Percentiles rank a stretch among this genome's conserved stretches.
Conservation (phyloP, 2,113 vertebrate genomes). For the Clarias batrachus region DNA sequence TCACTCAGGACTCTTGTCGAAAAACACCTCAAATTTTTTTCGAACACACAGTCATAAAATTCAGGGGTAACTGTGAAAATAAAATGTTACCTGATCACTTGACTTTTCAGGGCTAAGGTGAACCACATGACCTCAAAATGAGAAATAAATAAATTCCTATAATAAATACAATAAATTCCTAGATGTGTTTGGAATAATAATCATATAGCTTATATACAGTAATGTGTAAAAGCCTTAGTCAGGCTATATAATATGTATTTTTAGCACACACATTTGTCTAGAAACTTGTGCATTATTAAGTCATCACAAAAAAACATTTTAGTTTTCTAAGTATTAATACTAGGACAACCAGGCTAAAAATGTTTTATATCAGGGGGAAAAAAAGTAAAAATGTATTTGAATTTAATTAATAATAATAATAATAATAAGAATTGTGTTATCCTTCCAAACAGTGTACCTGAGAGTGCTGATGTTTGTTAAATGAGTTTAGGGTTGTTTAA, state of each 20-base stretch:
- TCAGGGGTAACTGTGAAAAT: not conserved
- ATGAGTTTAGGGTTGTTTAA: not conserved
- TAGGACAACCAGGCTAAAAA: too few relatives aligned
- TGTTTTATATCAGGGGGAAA: too few relatives aligned
- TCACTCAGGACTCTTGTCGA: conserved; percentile 66
- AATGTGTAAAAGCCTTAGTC: not conserved
- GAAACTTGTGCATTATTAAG: too few relatives aligned
- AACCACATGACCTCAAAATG: not conserved
- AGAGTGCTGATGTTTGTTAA: not conserved
- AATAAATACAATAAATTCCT: not conserved
- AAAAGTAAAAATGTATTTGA: too few relatives aligned
- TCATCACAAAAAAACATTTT: too few relatives aligned
- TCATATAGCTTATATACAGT: not conserved
- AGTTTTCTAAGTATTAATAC: too few relatives aligned
- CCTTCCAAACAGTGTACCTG: not conserved
- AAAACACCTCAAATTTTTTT: conserved; percentile 28
- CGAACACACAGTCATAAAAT: not conserved
- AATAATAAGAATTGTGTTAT: too few relatives aligned
- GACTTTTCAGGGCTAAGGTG: not conserved
- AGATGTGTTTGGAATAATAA: not conserved
- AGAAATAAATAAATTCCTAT: not conserved
- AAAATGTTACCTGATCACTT: not conserved
- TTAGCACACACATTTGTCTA: not conserved
- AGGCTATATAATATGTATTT: not conserved
- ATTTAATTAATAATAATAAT: too few relatives aligned